Evolutionary conservation across 2,113 vertebrate genomes (phyloP), one percentile per base, ranked within the genome.

Genomic region (Grammomys surdaster): DNA sequence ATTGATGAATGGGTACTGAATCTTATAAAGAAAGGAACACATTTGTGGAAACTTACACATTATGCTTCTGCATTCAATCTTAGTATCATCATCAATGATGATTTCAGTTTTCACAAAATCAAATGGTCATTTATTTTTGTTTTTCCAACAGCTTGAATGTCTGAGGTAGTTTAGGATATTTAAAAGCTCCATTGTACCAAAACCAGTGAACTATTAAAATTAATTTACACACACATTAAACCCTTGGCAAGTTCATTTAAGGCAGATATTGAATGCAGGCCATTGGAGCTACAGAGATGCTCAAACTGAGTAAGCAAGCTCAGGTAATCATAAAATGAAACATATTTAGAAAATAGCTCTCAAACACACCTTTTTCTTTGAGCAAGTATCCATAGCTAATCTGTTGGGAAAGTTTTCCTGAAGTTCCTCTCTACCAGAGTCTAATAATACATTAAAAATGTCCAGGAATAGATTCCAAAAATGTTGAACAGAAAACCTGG

Each of bases 401-500:
- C 40, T 82, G 40, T 89, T 95, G 46, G 51, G 86, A 77, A 33
- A 76, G 36, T 92, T 92, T 87, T 43, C 40, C 46, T 73, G 56
- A 58, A 90, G 40, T 0, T 24, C 5, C 24, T 36, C 9, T 72
- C 76, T 87, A 91, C 36, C 36, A 69, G 22, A 76, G 54, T 40
- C 58, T 90, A 54, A 69, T n/a, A 92, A 75, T 43, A 95, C 56
- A 91, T 92, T 69, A 14, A 63, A 72, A 88, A 90, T 58, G 31
- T 60, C 17, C 76, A 24, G 54, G 33, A 56, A 60, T 89, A 84
- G 63, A 63, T 73, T 26, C 65, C 90, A 96, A 67, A 36, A 63
- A 88, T 7, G 0, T 4, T 67, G 19, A 22, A 0, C 4, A 77
- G 17, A 75, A 72, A 92, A 70, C 4, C 26, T 40, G n/a, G n/a